Base-by-base conservation (phyloP, 2,888 invertebrate genomes). In the Neoscelio sp. region DNA sequence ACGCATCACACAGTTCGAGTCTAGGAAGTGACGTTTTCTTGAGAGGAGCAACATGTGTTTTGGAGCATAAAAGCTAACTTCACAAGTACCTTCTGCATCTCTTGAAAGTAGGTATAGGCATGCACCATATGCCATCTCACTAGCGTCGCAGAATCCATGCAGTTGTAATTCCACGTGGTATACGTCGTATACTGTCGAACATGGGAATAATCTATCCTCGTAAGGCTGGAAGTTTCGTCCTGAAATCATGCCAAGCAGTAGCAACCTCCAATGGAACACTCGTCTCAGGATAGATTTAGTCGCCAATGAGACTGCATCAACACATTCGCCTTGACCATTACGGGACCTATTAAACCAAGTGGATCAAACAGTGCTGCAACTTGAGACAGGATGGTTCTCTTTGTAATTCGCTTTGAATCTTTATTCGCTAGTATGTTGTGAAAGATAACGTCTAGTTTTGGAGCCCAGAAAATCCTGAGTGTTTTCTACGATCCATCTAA, bases 61-160 rank as follows among this genome's bases (percentile, higher is more conserved):
- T 80, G 1, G 64, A 20, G 12, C 80, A 80, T 2, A 80, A 1
- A 26, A 76, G 33, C 5, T 33, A 2, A 10, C 28, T 4, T 6
- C 7, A 28, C 28, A 28, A n/a, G n/a, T n/a, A n/a, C n/a, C 28
- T 28, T 28, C 28, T 2, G 7, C n/a, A n/a, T n/a, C n/a, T n/a
- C n/a, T n/a, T n/a, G n/a, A n/a, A n/a, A 17, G 15, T 1, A 10
- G 23, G 54, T 82, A 82, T 0, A 82, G 46, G 44, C 76, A 80
- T 6, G 78, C 78, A 12, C 82, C 82, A 50, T 77, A 81, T 0
- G 74, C 80, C 12, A 7, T 40, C 23, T 56, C 38, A 44, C 18
- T 44, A 2, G 42, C 42, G 6, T 44, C 42, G n/a, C 42, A 18
- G 6, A 44, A 44, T 1, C 42, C 42, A 5, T 44, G 20, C 2